A percentile compares a stretch with the other conserved stretches of the same genome.
phyloP scores from a whole-genome alignment of 2,797 vertebrate species.

The Tachyglossus aculeatus region DNA sequence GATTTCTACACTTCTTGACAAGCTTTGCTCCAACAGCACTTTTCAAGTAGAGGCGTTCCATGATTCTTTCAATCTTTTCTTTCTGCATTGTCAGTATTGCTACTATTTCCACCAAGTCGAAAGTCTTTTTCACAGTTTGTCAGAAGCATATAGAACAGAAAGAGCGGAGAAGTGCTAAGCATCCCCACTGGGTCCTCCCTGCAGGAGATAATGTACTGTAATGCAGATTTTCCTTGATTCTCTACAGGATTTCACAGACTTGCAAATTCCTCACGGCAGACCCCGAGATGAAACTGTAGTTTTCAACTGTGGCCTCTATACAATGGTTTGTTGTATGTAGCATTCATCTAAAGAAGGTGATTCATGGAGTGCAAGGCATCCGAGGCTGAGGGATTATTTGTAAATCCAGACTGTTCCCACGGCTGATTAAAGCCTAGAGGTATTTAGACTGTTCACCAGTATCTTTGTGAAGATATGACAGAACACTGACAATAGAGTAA shows the following conservation, averaged over 20 bases:
- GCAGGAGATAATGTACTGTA: constrained; percentile 32
- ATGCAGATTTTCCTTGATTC: constrained; percentile 49
- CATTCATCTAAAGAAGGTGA: constrained; percentile 22
- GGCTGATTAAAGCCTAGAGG: constrained; percentile 29
- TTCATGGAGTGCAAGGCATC: background rate
- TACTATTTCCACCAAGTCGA: constrained; percentile 38
- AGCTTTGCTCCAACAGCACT: background rate
- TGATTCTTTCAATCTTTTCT: constrained; percentile 23
- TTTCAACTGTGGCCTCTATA: constrained; percentile 11
- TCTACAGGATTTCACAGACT: constrained; percentile 43
- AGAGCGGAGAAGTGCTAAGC: constrained; percentile 27
- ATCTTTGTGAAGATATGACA: constrained; percentile 3
- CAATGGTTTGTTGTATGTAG: constrained; percentile 7
- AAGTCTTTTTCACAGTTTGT: constrained; percentile 23
- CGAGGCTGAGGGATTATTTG: constrained; percentile 16
- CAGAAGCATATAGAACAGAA: constrained; percentile 38
- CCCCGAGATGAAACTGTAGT: constrained; percentile 26
- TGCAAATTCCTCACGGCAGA: constrained; percentile 50
- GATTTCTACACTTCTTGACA: constrained; percentile 43
- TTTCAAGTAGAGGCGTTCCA: constrained; percentile 6
- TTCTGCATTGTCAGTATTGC: constrained; percentile 9
- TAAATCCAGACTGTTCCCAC: constrained; percentile 20
- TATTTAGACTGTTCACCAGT: background rate
- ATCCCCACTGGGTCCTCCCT: constrained; percentile 39
- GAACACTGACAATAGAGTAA: background rate